These are phyloP conservation scores for Oryzias celebensis DNA, from an alignment of 2,113 vertebrate genomes.

Conservation along the genomic window DNA sequence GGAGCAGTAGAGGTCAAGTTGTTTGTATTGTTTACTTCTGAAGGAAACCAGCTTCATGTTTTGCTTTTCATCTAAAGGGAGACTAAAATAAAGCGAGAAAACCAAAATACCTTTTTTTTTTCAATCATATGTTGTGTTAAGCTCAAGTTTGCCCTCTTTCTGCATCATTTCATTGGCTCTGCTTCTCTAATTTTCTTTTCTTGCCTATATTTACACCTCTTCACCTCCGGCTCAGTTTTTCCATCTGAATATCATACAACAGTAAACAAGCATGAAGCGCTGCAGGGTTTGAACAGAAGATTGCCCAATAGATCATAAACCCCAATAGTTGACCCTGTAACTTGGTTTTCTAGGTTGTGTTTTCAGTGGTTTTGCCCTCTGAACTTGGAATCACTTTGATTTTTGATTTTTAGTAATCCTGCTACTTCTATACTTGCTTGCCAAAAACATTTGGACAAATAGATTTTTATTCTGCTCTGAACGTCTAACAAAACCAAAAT, in stretches of 20 bases:
- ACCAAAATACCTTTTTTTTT: too few relatives aligned
- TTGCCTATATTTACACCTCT: not conserved
- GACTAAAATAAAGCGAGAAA: not conserved
- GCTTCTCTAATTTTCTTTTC: not conserved
- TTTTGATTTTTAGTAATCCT: conserved; percentile 4
- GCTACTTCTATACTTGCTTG: too few relatives aligned
- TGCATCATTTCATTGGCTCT: not conserved
- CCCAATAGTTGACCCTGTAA: conserved; percentile 51
- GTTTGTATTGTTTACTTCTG: conserved; percentile 1
- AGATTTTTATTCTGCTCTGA: too few relatives aligned
- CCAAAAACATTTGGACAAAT: too few relatives aligned
- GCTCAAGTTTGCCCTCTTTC: not conserved
- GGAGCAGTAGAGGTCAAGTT: conserved; percentile 1
- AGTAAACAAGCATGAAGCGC: conserved; percentile 27
- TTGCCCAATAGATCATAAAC: conserved; percentile 64
- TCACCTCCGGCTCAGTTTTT: conserved; percentile 10
- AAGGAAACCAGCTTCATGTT: not conserved
- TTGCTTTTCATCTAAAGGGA: not conserved
- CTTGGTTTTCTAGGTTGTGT: conserved; percentile 49
- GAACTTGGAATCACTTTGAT: conserved; percentile 51
- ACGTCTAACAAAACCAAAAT: too few relatives aligned
- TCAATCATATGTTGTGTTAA: too few relatives aligned
- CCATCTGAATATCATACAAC: conserved; percentile 23
- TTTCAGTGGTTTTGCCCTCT: conserved; percentile 45
- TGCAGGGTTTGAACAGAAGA: conserved; percentile 51